Percentiles rank a stretch among this genome's conserved stretches.
These are phyloP conservation scores for Acanthisitta chloris DNA, from an alignment of 2,113 vertebrate genomes.

Conservation along the genomic window DNA sequence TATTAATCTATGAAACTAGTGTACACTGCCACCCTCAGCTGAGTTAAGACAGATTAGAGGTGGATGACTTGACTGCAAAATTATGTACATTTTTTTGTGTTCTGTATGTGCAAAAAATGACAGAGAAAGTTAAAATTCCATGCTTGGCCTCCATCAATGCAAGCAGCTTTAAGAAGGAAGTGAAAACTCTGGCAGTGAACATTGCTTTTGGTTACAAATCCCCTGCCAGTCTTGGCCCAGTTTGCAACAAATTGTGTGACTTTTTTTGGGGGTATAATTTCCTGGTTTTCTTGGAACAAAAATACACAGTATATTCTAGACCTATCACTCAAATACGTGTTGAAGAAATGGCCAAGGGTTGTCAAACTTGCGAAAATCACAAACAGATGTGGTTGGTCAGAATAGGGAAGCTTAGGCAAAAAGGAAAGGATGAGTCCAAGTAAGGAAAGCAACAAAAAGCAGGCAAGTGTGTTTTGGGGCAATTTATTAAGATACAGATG, in stretches of 20 bases:
- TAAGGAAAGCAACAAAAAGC: neutral
- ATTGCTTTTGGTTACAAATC: neutral
- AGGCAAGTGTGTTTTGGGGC: neutral
- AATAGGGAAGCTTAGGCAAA: neutral
- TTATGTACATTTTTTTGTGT: neutral
- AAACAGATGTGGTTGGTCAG: neutral
- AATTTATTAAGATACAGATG: neutral
- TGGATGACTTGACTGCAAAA: neutral
- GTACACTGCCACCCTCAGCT: neutral
- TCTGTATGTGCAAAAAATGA: neutral
- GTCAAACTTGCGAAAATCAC: neutral
- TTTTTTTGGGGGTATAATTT: neutral
- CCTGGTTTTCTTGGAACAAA: neutral
- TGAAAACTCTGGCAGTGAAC: neutral
- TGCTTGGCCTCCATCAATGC: neutral
- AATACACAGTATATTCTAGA: neutral
- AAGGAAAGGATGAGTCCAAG: neutral
- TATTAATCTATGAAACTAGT: neutral
- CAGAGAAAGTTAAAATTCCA: neutral
- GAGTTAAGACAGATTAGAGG: neutral
- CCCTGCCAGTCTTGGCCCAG: neutral
- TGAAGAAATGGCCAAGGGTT: neutral
- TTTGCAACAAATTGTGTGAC: neutral
- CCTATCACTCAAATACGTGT: accelerated
- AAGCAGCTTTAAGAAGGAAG: neutral